These are phyloP conservation scores for Girardinus metallicus DNA, from an alignment of 2,797 vertebrate genomes.

Conservation along the genomic window DNA sequence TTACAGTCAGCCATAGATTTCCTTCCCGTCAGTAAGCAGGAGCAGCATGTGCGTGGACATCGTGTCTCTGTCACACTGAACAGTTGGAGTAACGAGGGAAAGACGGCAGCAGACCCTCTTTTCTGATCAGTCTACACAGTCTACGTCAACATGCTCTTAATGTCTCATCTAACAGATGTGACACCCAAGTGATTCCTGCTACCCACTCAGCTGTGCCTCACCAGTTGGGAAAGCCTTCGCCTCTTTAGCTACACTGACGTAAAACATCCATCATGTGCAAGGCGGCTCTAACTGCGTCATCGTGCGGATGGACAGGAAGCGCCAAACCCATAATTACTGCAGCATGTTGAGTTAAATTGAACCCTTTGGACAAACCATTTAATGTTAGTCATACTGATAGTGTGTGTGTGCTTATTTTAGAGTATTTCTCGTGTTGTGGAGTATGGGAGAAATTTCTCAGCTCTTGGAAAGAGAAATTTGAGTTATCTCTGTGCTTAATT, in stretches of 20 bases:
- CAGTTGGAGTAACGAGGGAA: slow-evolving; percentile 5
- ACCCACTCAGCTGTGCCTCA: slow-evolving; percentile 55
- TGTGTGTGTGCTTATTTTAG: not conserved
- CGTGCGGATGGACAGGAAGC: slow-evolving; percentile 40
- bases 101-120: slow-evolving; percentile 26
- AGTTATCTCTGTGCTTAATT: not conserved
- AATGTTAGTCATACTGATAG: slow-evolving; percentile 10
- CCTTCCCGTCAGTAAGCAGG: not conserved
- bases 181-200: slow-evolving; percentile 48
- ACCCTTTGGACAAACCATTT: not conserved
- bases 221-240: slow-evolving; percentile 61
- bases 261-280: slow-evolving; percentile 51
- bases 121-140: slow-evolving; percentile 30
- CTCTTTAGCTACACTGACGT: slow-evolving; percentile 52
- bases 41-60: slow-evolving; percentile 27
- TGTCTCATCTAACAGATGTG: slow-evolving; percentile 65
- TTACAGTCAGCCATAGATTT: not conserved
- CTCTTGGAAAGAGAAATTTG: not conserved
- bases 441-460: not conserved
- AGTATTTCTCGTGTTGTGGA: not conserved
- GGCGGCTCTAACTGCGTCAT: slow-evolving; percentile 54
- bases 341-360: not conserved
- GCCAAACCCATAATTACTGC: slow-evolving; percentile 28
- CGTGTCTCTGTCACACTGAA: slow-evolving; percentile 28
- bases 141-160: slow-evolving; percentile 52